Evolutionary conservation across 2,113 vertebrate species (phyloP).

Genomic region (Hydrochoerus hydrochaeris): DNA sequence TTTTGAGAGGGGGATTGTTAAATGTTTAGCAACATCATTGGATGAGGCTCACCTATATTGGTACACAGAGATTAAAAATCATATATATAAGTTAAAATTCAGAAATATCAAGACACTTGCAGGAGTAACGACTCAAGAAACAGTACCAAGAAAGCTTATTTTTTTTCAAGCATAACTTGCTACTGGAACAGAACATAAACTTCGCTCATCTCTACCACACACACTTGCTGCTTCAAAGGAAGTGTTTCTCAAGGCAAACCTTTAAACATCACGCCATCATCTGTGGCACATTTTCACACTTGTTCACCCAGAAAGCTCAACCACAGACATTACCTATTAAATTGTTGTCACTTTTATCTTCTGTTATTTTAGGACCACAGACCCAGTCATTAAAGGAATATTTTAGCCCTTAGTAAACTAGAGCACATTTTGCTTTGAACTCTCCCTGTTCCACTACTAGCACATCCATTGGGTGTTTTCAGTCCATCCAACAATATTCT

Average conservation of each 20-base stretch:
- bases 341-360: background rate
- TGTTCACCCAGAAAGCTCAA: background rate
- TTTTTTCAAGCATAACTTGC: background rate
- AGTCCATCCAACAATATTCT: background rate
- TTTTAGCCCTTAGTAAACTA: background rate
- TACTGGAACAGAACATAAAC: background rate
- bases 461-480: background rate
- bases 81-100: background rate
- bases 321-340: background rate
- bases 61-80: background rate
- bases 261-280: background rate
- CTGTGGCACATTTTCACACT: background rate
- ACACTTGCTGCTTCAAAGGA: background rate
- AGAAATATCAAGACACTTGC: background rate
- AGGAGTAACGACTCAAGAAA: background rate
- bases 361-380: background rate
- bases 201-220: background rate
- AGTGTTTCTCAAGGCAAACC: background rate
- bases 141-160: accelerated
- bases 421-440: background rate
- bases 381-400: background rate
- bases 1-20: background rate
- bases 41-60: background rate
- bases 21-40: background rate
- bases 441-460: background rate